Evolutionary conservation across 1,140 invertebrate genomes (phyloP), one percentile per base, ranked within the genome.

Genomic region (Alviniconcha marisindica): DNA sequence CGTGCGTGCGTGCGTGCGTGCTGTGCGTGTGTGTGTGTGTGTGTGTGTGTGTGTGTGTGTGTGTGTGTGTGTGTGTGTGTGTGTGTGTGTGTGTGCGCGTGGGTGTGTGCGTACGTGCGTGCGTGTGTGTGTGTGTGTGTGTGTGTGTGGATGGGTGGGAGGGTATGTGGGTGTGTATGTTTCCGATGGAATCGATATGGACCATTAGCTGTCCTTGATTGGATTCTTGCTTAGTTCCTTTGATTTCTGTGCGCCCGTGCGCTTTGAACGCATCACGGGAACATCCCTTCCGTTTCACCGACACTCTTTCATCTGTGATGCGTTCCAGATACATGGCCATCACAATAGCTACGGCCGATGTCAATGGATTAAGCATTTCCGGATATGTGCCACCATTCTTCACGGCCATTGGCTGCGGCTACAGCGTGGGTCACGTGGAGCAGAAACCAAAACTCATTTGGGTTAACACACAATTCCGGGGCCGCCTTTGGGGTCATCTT

Each of bases 31-130:
- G 28, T 63, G 60, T 63, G 21, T n/a, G 21, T 36, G 66, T 71
- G 38, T 36, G 66, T 40, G 31, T 71, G 66, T 40, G 38, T 71
- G 66, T 71, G 38, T 60, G 56, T 60, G 33, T 71, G 31, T 36
- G 38, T 71, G 10, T 36, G 31, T 71, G 36, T 71, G 28, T 63
- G 60, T 71, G 66, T 71, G 14, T 31, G 21, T 24, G 28, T 63
- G 60, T 63, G 21, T n/a, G 21, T 24, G 14, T 36, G 2, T 14
- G 66, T 21, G 31, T 36, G 66, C 12, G 38, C 12, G 66, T 36
- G 38, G 4, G 56, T n/a, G 33, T 36, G 31, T 14, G 38, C 12
- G 33, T 21, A 12, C 12, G 38, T 36, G 66, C 15, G 14, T 71
- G 66, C 36, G 38, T 40, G 31, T 36, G 38, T 71, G 66, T 71